Evolutionary conservation across 2,797 vertebrate genomes (phyloP), one percentile per base, ranked within the genome.

Genomic region (Lophius americanus): DNA sequence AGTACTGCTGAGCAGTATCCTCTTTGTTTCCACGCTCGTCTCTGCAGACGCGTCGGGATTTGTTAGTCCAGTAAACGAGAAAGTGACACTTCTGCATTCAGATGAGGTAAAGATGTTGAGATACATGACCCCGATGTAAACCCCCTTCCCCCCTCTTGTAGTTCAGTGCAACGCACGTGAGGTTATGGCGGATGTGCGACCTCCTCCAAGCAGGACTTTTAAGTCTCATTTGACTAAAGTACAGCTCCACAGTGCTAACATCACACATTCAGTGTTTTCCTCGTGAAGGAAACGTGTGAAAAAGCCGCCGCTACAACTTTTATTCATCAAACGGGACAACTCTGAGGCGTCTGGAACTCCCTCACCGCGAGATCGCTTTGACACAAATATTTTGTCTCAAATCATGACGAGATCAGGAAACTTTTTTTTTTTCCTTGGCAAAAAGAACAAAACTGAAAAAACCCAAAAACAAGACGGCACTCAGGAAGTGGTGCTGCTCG

Each of bases 11-110:
- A 54, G 70, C 14, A 8, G 10, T 35, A 36, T 50, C 10, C n/a
- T 58, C 46, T 42, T 23, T 23, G 23, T 23, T 23, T 23, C 23
- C 23, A 23, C 23, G 13, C 50, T n/a, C 10, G 3, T 32, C 5
- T 41, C 0, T 32, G 38, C 37, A 23, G 52, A 7, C 43, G 52
- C 52, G 61, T 53, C 55, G 64, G 11, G 12, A 52, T 47, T 37
- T 13, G 3, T 54, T 12, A 47, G 32, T 59, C 58, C 12, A 41
- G 68, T 71, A 74, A 83, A 78, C 71, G 23, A 23, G 23, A 23
- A 50, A 51, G 64, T 10, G 36, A 48, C 14, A 13, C 55, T 35
- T 41, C 38, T 65, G 37, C 6, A 23, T 9, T 36, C 44, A 23
- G 47, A 58, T 47, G 4, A 32, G 35, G 11, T 11, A 59, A 53